A percentile compares a stretch with the other conserved stretches of the same genome.
Conservation (phyloP, 2,888 invertebrate species). For the Apamea crenata region DNA sequence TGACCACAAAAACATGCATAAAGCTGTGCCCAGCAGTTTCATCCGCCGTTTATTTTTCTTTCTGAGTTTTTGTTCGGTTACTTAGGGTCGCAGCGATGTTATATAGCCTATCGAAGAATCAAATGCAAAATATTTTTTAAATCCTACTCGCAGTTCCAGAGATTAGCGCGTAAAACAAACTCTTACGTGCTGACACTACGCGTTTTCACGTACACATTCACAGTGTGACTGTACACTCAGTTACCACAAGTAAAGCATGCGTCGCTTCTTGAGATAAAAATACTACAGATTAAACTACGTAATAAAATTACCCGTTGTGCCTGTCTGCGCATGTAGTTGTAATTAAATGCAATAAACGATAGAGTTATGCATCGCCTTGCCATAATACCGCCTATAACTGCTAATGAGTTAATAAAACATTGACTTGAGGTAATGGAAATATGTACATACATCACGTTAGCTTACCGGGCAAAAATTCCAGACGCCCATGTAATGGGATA, state of each 20-base stretch:
- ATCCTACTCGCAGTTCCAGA: background rate
- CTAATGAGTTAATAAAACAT: slow-evolving; percentile 10
- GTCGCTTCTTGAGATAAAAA: background rate
- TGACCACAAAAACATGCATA: slow-evolving; percentile 1
- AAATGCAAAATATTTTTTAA: background rate
- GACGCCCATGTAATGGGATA: no score
- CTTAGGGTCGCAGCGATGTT: no score
- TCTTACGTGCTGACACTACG: background rate
- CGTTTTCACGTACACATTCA: background rate
- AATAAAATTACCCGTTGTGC: slow-evolving; percentile 1
- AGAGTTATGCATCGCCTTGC: slow-evolving; percentile 19
- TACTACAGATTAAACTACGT: background rate
- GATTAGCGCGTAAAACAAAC: background rate
- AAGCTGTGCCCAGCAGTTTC: background rate
- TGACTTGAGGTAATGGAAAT: background rate
- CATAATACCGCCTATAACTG: background rate
- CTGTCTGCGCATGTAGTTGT: slow-evolving; percentile 18
- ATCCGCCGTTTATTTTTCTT: background rate
- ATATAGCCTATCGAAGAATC: background rate
- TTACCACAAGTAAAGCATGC: background rate
- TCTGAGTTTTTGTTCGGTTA: background rate
- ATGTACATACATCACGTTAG: background rate
- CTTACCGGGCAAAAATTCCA: background rate
- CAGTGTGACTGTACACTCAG: background rate
- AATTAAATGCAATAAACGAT: slow-evolving; percentile 19